phyloP scores from a whole-genome alignment of 2,888 invertebrate species.

The Clivina fossor region DNA sequence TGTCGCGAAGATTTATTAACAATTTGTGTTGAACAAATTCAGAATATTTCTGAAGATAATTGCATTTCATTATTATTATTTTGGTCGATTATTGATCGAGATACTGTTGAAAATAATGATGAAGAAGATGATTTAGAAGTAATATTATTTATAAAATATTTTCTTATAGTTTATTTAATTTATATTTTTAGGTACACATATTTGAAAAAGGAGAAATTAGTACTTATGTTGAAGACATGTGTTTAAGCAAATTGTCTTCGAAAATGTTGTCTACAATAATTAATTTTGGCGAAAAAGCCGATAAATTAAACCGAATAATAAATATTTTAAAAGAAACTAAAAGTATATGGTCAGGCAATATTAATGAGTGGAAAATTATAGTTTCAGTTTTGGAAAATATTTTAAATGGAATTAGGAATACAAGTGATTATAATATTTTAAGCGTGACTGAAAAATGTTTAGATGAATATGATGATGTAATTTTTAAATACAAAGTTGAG shows the following conservation, averaged over 20 bases:
- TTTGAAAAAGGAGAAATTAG: slow-evolving; percentile 68
- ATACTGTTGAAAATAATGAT: slow-evolving; percentile 15
- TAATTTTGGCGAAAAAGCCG: neutral
- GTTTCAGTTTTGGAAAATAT: too few relatives aligned
- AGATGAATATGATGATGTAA: neutral
- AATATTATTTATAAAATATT: neutral
- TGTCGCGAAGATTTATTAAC: slow-evolving; percentile 40
- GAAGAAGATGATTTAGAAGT: slow-evolving; percentile 9
- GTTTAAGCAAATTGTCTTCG: slow-evolving; percentile 26
- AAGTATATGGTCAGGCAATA: too few relatives aligned
- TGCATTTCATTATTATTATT: slow-evolving; percentile 18
- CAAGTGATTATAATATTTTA: slow-evolving; percentile 1
- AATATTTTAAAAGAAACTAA: too few relatives aligned
- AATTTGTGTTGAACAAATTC: too few relatives aligned
- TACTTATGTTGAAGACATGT: slow-evolving; percentile 58
- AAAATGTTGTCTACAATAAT: neutral
- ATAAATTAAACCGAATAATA: too few relatives aligned
- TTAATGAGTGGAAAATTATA: too few relatives aligned
- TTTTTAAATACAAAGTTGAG: neutral
- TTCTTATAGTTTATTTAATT: slow-evolving; percentile 30
- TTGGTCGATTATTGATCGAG: slow-evolving; percentile 34
- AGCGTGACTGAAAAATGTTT: neutral
- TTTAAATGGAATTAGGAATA: too few relatives aligned
- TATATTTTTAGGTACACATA: slow-evolving; percentile 56
- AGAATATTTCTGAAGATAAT: slow-evolving; percentile 13